Conservation (phyloP, 2,797 vertebrate genomes). For the Crenichthys baileyi region DNA sequence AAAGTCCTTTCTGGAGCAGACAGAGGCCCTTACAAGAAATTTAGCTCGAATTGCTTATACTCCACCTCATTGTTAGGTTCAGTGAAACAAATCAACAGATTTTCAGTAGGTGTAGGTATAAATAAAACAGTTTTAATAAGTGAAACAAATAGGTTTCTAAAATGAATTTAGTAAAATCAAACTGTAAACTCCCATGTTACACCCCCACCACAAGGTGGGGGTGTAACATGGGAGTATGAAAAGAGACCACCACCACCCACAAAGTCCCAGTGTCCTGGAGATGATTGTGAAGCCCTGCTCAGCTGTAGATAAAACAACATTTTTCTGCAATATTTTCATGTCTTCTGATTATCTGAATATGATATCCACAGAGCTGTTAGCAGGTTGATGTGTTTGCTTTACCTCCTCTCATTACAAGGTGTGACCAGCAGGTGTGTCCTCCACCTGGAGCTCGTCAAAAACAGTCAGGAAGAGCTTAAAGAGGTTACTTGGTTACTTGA, state of each 20-base stretch:
- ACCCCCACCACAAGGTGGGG: no score
- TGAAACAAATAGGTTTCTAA: neutral
- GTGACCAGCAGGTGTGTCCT: no score
- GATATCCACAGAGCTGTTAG: no score
- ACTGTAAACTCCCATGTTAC: constrained; percentile 24
- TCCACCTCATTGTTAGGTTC: neutral
- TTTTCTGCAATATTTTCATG: constrained; percentile 13
- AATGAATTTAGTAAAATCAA: neutral
- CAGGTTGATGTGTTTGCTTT: no score
- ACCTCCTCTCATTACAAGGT: no score
- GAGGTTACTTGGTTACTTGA: no score
- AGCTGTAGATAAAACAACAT: constrained; percentile 5
- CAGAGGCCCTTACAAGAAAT: neutral
- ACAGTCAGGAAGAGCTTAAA: no score
- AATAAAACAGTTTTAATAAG: neutral
- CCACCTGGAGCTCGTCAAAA: no score
- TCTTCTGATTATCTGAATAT: constrained; percentile 18
- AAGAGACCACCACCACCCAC: constrained; percentile 58
- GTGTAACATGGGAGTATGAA: no score
- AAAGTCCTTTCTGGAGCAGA: neutral
- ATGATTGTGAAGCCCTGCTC: constrained; percentile 63
- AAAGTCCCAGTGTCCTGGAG: constrained; percentile 74
- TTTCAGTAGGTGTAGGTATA: neutral
- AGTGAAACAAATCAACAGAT: neutral
- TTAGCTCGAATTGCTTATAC: neutral